Base-by-base conservation (phyloP, 2,797 vertebrate species). In the Pipistrellus nathusii region DNA sequence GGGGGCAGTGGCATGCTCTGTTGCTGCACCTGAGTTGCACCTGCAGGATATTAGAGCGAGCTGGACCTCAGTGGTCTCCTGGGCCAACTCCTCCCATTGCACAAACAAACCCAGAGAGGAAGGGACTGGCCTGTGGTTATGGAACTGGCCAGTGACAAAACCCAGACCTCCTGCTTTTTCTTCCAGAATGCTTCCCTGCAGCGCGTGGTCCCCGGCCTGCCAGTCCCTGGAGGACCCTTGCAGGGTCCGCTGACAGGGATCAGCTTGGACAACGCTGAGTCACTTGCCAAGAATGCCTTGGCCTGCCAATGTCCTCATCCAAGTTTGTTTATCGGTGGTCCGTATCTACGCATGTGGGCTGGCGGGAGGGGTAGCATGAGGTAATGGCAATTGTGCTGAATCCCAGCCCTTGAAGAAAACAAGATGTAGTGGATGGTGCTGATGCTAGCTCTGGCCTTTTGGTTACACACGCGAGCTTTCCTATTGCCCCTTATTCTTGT, bases 241-340 rank as follows among this genome's bases (percentile, higher is more conserved):
- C 10, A 32, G 73, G 5, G 30, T 38, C 41, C 7, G 8, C 23
- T 5, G 71, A 30, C 25, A 32, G 0, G 25, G 32, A 66, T 84
- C 38, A 2, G 0, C n/a, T 71, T n/a, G 66, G 71, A 85, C 44
- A 75, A 90, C 25, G 35, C 69, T 27, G 55, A 68, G 57, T 3
- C 71, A 32, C 15, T 55, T 18, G 48, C 41, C 73, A 62, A 57
- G 71, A 71, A 62, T 73, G 68, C 35, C 76, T 84, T 9, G 8
- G 51, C 48, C 44, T 3, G 21, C 78, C 59, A 18, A 2, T 57
- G 71, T 77, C 30, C 41, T 53, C 66, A 46, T 15, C 15, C 38
- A 75, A 25, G 27, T 76, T 78, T 91, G 68, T 85, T 93, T 78
- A 80, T 88, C 18, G 69, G 77, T n/a, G 85, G 59, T 85, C 84